A percentile compares a stretch with the other conserved stretches of the same genome.
These are phyloP conservation scores for Rapana venosa DNA, from an alignment of 2,888 invertebrate species.

Conservation along the genomic window DNA sequence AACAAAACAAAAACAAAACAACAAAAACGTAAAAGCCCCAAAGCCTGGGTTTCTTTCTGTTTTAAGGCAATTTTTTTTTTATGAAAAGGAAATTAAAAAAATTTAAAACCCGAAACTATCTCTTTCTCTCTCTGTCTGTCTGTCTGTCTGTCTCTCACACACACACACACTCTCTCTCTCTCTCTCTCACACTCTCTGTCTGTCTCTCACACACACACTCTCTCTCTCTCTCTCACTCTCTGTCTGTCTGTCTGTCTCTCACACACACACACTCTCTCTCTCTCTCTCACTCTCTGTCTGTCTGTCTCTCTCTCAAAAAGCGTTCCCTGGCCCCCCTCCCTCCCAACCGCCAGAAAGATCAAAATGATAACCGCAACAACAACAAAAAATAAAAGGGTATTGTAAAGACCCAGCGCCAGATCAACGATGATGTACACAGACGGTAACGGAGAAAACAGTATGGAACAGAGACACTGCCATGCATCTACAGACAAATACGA, in stretches of 20 bases:
- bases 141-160: not conserved
- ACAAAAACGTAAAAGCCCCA: no score
- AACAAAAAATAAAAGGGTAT: not conserved
- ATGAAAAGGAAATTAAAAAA: no score
- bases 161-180: not conserved
- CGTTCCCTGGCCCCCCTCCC: no score
- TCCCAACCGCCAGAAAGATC: not conserved
- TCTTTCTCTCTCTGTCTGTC: not conserved
- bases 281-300: not conserved
- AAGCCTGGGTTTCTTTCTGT: no score
- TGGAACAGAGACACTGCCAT: not conserved
- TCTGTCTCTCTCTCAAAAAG: not conserved
- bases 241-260: slow-evolving; percentile 27
- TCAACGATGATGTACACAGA: not conserved
- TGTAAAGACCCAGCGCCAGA: not conserved
- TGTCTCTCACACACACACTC: slow-evolving; percentile 29
- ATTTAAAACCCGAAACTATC: not conserved
- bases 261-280: not conserved
- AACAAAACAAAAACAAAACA: no score
- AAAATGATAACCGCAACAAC: not conserved
- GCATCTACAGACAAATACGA: no score
- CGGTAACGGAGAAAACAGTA: not conserved
- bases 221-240: slow-evolving; percentile 35
- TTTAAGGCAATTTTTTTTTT: no score
- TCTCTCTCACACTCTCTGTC: not conserved